A percentile compares a stretch with the other conserved stretches of the same genome.
These are phyloP conservation scores for Tinamus major DNA, from an alignment of 2,797 vertebrate genomes.

Conservation along the genomic window DNA sequence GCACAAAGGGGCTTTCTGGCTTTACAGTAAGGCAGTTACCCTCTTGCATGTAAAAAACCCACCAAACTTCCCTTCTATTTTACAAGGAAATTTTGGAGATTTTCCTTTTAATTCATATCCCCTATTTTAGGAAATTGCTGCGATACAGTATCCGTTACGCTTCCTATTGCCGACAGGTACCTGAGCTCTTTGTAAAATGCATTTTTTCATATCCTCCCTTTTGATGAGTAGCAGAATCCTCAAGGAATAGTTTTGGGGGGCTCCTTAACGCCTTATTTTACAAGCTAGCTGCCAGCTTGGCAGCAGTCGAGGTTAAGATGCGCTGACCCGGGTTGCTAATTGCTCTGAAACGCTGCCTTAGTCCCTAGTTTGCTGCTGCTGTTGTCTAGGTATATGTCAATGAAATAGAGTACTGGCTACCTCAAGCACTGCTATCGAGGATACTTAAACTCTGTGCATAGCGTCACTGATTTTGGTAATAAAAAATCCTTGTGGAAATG, in stretches of 20 bases:
- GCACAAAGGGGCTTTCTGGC: slow-evolving; percentile 33
- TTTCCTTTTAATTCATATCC: background rate
- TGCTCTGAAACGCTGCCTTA: background rate
- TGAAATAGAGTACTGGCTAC: background rate
- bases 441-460: background rate
- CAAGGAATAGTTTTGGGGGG: background rate
- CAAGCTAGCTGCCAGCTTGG: background rate
- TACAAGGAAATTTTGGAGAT: background rate
- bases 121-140: background rate
- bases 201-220: background rate
- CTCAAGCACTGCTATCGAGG: background rate
- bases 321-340: background rate
- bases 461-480: background rate
- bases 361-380: background rate
- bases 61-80: background rate
- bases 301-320: background rate
- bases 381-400: background rate
- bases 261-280: background rate
- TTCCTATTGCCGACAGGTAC: background rate
- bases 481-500: background rate
- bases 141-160: background rate
- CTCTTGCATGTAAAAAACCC: background rate
- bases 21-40: slow-evolving; percentile 13
- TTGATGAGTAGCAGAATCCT: background rate
- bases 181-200: background rate